Conservation (phyloP, 2,113 vertebrate species). For the Semicossyphus pulcher region DNA sequence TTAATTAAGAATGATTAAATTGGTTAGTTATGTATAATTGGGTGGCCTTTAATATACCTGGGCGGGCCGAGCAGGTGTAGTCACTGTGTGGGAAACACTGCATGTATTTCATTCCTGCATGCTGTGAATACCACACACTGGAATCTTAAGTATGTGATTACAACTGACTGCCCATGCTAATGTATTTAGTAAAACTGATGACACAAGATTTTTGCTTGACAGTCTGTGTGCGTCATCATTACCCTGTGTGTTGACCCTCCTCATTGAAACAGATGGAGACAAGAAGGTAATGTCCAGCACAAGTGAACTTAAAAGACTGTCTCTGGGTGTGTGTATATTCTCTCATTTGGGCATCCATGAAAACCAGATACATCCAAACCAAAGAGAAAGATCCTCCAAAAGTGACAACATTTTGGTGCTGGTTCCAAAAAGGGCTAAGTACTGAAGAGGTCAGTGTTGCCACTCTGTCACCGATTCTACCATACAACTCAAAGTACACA, state of each 20-base stretch:
- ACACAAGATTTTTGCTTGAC: constrained; percentile 15
- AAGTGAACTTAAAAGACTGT: too few species aligned
- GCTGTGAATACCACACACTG: not conserved
- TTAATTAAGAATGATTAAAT: too few species aligned
- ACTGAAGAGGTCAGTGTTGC: not conserved
- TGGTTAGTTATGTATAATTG: too few species aligned
- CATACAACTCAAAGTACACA: too few species aligned
- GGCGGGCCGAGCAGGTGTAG: too few species aligned
- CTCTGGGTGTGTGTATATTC: too few species aligned
- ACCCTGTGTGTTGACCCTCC: constrained; percentile 39
- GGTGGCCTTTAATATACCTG: too few species aligned
- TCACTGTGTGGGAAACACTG: too few species aligned
- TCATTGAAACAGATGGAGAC: constrained; percentile 46
- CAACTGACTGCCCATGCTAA: constrained; percentile 2
- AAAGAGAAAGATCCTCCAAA: not conserved
- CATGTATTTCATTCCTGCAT: not conserved
- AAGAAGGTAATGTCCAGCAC: constrained; percentile 8
- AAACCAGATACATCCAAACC: not conserved
- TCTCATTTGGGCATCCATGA: too few species aligned
- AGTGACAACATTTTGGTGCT: not conserved
- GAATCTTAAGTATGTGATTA: not conserved
- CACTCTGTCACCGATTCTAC: not conserved
- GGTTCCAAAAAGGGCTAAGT: not conserved
- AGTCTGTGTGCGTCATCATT: constrained; percentile 36
- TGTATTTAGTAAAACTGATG: constrained; percentile 12